Conservation (phyloP, 1,140 invertebrate genomes). For the Triops longicaudatus region DNA sequence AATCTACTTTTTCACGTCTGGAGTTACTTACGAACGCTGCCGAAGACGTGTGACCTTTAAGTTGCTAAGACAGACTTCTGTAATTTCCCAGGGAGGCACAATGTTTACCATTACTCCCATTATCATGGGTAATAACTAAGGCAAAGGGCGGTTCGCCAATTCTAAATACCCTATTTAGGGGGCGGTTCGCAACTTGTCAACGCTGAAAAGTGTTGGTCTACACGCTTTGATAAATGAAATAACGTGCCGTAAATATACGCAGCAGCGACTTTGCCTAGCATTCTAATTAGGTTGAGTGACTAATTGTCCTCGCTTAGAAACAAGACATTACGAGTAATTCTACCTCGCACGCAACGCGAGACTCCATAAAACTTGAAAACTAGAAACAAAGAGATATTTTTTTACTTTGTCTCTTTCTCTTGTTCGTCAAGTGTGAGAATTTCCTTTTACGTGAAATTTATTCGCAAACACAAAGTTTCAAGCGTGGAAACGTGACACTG, state of each 20-base stretch:
- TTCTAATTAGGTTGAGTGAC: neutral
- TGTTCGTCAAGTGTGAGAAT: no score
- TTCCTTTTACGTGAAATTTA: no score
- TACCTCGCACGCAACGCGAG: neutral
- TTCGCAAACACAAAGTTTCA: no score
- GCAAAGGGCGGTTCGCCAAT: neutral
- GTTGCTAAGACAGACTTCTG: no score
- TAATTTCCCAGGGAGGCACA: no score
- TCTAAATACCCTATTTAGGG: conserved; percentile 5
- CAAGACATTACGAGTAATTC: neutral
- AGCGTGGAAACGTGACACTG: no score
- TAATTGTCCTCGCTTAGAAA: neutral
- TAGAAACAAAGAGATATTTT: no score
- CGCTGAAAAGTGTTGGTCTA: neutral
- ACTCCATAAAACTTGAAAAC: neutral
- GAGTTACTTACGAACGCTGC: no score
- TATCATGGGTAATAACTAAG: neutral
- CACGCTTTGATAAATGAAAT: conserved; percentile 10
- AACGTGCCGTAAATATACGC: neutral
- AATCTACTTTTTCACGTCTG: neutral
- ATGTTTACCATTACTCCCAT: no score
- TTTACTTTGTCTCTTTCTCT: no score
- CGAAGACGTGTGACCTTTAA: no score
- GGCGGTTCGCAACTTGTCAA: conserved; percentile 13
- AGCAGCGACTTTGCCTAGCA: neutral